Percentiles rank a stretch among this genome's conserved stretches.
Conservation (phyloP, 1,140 invertebrate species). For the Aleiodes sp. region DNA sequence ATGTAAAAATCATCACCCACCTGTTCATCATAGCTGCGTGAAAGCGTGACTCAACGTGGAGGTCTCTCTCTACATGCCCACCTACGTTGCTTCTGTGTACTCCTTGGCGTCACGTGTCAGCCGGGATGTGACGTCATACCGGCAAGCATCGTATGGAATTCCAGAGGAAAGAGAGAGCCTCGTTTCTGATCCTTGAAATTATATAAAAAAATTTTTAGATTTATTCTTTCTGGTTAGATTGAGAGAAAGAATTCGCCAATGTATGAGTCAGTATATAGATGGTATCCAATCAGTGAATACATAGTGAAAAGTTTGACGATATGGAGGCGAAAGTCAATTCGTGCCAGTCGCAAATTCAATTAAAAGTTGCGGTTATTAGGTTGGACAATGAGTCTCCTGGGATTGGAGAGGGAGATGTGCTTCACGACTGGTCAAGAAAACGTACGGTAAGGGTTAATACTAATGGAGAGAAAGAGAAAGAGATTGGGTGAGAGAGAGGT, state of each 20-base stretch:
- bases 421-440: slow-evolving; percentile 36
- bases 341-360: slow-evolving; percentile 62
- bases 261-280: neutral
- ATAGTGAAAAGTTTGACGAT: slow-evolving; percentile 25
- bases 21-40: slow-evolving; percentile 37
- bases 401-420: slow-evolving; percentile 27
- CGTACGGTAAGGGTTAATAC: slow-evolving; percentile 16
- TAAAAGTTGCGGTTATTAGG: slow-evolving; percentile 67
- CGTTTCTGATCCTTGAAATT: neutral
- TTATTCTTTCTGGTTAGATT: neutral
- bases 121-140: slow-evolving; percentile 55
- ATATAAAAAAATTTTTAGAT: neutral
- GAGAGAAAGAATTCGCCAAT: neutral
- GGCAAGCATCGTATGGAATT: slow-evolving; percentile 44
- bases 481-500: slow-evolving; percentile 9
- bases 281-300: slow-evolving; percentile 25
- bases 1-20: slow-evolving; percentile 31
- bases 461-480: slow-evolving; percentile 17
- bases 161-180: neutral
- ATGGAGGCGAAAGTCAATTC: slow-evolving; percentile 59
- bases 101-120: slow-evolving; percentile 54
- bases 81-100: slow-evolving; percentile 45
- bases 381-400: slow-evolving; percentile 63
- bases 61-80: slow-evolving; percentile 38
- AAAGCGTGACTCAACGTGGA: slow-evolving; percentile 44